phyloP scores from a whole-genome alignment of 2,113 vertebrate species.

The Scophthalmus maximus region DNA sequence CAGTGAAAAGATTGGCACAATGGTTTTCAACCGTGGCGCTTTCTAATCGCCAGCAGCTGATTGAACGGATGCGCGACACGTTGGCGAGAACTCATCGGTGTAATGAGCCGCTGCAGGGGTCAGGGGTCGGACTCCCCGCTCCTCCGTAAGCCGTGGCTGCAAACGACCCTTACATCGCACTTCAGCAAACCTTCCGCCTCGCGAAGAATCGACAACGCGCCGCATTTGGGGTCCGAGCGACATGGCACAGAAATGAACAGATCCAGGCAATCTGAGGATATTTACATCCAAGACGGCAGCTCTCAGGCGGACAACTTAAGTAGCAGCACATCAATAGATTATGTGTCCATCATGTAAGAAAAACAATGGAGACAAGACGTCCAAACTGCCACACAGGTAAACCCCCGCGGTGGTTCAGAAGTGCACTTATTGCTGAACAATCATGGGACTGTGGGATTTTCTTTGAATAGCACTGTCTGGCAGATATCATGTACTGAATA shows the following conservation, averaged over 20 bases:
- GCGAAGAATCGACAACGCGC: background rate
- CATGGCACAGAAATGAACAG: constrained; percentile 55
- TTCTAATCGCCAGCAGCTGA: background rate
- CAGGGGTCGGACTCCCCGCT: background rate
- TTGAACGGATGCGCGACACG: background rate
- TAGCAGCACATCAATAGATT: constrained; percentile 75
- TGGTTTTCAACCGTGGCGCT: constrained; percentile 4
- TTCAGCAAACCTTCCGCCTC: background rate
- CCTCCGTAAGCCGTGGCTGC: background rate
- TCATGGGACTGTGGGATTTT: constrained; percentile 26
- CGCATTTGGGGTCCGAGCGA: constrained; percentile 28
- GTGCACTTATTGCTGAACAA: constrained; percentile 78
- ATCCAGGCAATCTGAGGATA: constrained; percentile 49
- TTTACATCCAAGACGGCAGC: constrained; percentile 67
- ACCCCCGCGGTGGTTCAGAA: constrained; percentile 55
- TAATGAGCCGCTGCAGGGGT: background rate
- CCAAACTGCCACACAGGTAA: constrained; percentile 69
- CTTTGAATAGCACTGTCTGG: background rate
- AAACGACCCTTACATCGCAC: background rate
- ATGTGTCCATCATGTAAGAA: constrained; percentile 37
- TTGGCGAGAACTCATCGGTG: constrained; percentile 2
- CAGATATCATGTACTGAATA: background rate
- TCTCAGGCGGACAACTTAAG: constrained; percentile 51
- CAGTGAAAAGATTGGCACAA: constrained; percentile 26
- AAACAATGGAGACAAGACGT: constrained; percentile 17